A percentile compares a stretch with the other conserved stretches of the same genome.
Evolutionary conservation across 2,113 vertebrate species (phyloP).

Genomic region (Bambusicola thoracicus): DNA sequence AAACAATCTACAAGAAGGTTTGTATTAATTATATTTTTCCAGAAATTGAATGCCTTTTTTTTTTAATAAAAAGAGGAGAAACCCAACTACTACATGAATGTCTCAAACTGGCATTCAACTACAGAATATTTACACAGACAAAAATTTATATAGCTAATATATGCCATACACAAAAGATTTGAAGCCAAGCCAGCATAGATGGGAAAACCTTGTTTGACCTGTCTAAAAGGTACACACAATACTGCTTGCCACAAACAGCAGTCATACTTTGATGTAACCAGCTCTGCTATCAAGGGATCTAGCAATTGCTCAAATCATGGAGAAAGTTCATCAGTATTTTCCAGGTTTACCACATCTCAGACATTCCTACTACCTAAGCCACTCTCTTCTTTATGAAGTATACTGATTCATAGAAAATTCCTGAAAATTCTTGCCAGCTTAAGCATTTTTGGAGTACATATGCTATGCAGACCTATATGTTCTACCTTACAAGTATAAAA

Average conservation of each 20-base stretch:
- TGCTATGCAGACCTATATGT: fast-evolving
- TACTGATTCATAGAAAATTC: background rate
- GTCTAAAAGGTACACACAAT: background rate
- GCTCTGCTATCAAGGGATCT: background rate
- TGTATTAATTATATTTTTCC: background rate
- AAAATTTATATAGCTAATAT: background rate
- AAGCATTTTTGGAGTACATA: background rate
- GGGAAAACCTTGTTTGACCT: background rate
- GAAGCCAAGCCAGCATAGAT: background rate
- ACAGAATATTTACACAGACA: background rate
- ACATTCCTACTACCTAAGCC: background rate
- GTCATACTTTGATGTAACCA: background rate
- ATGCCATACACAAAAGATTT: background rate
- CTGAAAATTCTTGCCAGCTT: background rate
- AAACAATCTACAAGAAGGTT: background rate
- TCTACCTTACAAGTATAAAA: background rate
- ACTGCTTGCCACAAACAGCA: background rate
- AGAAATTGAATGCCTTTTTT: background rate
- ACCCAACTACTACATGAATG: background rate
- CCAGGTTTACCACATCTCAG: background rate
- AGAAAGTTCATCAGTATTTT: background rate
- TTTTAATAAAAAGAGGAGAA: background rate
- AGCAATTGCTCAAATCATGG: background rate
- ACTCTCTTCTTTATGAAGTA: background rate
- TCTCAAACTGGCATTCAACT: background rate